Conservation (phyloP, 2,888 invertebrate genomes). For the Aphidius colemani region DNA sequence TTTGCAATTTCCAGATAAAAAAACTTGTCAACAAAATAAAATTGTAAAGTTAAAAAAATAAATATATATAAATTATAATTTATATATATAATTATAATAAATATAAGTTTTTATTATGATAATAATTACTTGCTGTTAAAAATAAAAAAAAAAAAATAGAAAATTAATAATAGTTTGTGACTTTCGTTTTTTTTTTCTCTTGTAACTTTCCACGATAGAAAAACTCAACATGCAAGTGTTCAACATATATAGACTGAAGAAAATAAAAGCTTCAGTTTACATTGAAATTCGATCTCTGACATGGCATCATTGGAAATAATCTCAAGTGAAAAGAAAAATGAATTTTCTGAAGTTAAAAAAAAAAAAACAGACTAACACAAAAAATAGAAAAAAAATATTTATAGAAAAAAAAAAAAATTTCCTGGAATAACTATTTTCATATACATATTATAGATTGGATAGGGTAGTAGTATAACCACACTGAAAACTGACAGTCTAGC, state of each 20-base stretch:
- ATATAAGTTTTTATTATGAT: background rate
- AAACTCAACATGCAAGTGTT: no score
- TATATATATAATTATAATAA: background rate
- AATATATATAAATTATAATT: background rate
- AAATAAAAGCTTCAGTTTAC: no score
- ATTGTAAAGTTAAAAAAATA: background rate
- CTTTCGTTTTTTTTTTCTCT: no score
- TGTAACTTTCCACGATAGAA: no score
- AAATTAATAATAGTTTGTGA: no score
- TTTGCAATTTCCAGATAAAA: background rate
- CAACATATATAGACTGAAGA: no score
- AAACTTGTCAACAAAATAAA: background rate
- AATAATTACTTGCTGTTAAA: no score
- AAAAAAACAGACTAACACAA: background rate
- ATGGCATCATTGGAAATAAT: no score
- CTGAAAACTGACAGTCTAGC: conserved; percentile 52
- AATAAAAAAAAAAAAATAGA: no score
- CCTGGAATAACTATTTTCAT: conserved; percentile 13
- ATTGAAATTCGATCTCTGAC: no score
- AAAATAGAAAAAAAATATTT: no score
- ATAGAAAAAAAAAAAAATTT: background rate
- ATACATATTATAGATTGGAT: conserved; percentile 3
- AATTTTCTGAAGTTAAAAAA: background rate
- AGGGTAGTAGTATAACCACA: conserved; percentile 34
- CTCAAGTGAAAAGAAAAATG: background rate